Conservation (phyloP, 2,888 invertebrate genomes). For the Piscicola geometra region DNA sequence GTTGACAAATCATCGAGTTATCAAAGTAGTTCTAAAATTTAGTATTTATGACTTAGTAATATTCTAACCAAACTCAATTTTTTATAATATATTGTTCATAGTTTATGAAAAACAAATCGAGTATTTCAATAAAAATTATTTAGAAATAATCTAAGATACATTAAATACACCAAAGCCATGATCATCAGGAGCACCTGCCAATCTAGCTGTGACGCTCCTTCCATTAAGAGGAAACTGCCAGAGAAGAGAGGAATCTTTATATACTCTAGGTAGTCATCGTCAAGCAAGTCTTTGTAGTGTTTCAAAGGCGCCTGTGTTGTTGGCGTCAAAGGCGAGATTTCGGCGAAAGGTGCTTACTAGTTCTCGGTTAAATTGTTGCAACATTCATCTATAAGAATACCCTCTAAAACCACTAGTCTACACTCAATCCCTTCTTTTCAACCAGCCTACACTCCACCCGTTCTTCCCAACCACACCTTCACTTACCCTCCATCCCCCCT, state of each 20-base stretch:
- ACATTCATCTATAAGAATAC: too few relatives aligned
- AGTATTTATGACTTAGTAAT: conserved; percentile 36
- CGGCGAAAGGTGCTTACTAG: too few relatives aligned
- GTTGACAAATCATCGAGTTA: too few relatives aligned
- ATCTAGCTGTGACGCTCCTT: conserved; percentile 58
- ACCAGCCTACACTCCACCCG: too few relatives aligned
- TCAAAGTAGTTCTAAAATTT: too few relatives aligned
- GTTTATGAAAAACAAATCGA: background rate
- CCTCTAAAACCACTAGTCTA: too few relatives aligned
- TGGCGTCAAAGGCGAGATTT: too few relatives aligned
- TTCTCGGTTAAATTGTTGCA: too few relatives aligned
- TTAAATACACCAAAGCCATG: too few relatives aligned
- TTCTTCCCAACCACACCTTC: too few relatives aligned
- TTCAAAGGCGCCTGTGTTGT: background rate
- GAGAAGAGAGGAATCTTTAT: conserved; percentile 54
- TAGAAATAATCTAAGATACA: background rate
- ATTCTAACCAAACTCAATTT: background rate
- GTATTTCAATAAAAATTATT: background rate
- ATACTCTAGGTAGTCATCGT: conserved; percentile 48
- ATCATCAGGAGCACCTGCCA: conserved; percentile 54
- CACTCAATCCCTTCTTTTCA: too few relatives aligned
- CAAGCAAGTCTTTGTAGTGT: conserved; percentile 41
- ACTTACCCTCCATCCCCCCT: too few relatives aligned
- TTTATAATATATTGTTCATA: background rate
- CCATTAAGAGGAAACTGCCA: conserved; percentile 58